A percentile compares a stretch with the other conserved stretches of the same genome.
phyloP scores from a whole-genome alignment of 2,888 invertebrate genomes.

The Acleris literana region DNA sequence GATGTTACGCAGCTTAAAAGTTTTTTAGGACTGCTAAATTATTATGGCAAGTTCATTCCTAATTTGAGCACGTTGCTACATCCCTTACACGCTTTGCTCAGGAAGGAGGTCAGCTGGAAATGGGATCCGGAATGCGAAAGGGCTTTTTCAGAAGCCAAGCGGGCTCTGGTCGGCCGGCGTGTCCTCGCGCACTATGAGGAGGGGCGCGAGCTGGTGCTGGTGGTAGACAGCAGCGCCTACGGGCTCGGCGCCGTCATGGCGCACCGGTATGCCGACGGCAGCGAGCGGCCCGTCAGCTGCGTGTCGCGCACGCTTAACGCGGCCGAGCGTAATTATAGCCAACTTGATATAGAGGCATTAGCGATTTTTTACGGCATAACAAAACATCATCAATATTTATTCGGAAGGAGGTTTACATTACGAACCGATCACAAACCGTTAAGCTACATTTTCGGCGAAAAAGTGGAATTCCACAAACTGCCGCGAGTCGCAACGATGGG shows the following conservation, averaged over 20 bases:
- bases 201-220: slow-evolving; percentile 6
- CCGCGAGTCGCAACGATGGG: slow-evolving; percentile 7
- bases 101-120: too few relatives aligned
- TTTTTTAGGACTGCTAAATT: slow-evolving; percentile 39
- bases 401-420: slow-evolving; percentile 3
- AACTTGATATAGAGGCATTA: slow-evolving; percentile 8
- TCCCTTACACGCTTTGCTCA: too few relatives aligned
- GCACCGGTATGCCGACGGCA: neutral
- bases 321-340: slow-evolving; percentile 43
- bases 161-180: neutral
- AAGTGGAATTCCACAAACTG: too few relatives aligned
- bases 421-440: slow-evolving; percentile 11
- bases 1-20: slow-evolving; percentile 39
- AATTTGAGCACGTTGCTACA: slow-evolving; percentile 8
- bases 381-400: slow-evolving; percentile 4
- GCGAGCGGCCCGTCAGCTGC: slow-evolving; percentile 35
- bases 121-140: too few relatives aligned
- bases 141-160: neutral
- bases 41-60: slow-evolving; percentile 1
- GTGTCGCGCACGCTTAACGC: slow-evolving; percentile 42
- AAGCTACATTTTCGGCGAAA: neutral
- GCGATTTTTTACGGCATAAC: neutral
- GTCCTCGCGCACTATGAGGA: slow-evolving; percentile 2
- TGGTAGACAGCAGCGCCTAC: slow-evolving; percentile 1
- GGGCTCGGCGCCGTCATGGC: neutral